Evolutionary conservation across 2,888 invertebrate genomes (phyloP).

Genomic region (Protonemura montana): DNA sequence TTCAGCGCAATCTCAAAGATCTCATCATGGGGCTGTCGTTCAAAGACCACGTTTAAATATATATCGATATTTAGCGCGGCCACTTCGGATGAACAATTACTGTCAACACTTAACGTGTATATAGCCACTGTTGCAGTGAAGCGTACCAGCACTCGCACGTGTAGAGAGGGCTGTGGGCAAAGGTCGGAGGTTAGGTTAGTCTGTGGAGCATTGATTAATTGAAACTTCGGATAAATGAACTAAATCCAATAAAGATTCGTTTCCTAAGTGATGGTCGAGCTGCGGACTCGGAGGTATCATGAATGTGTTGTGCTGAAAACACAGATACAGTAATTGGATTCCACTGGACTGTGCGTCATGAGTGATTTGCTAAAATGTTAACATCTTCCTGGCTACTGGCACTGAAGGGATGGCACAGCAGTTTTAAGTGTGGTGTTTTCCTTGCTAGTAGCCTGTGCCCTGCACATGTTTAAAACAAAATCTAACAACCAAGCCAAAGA

Average conservation of each 20-base stretch:
- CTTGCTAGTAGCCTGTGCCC: constrained; percentile 7
- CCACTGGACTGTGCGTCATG: neutral
- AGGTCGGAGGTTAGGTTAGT: constrained; percentile 12
- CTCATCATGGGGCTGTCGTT: no score
- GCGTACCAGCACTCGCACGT: neutral
- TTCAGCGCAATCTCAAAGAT: no score
- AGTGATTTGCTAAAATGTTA: neutral
- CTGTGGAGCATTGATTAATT: neutral
- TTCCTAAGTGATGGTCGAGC: neutral
- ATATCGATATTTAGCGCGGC: no score
- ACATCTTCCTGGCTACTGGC: neutral
- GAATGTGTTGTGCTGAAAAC: neutral
- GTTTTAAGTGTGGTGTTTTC: neutral
- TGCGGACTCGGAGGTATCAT: neutral
- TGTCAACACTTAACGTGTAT: no score
- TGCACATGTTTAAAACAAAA: neutral
- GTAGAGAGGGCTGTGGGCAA: neutral
- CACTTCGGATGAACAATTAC: no score
- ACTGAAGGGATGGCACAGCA: neutral
- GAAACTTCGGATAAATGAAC: neutral
- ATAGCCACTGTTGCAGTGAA: neutral
- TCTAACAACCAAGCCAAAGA: neutral
- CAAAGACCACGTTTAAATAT: no score
- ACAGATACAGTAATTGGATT: neutral
- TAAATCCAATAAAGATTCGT: neutral